Conservation (phyloP, 2,113 vertebrate genomes). For the Mobula hypostoma region DNA sequence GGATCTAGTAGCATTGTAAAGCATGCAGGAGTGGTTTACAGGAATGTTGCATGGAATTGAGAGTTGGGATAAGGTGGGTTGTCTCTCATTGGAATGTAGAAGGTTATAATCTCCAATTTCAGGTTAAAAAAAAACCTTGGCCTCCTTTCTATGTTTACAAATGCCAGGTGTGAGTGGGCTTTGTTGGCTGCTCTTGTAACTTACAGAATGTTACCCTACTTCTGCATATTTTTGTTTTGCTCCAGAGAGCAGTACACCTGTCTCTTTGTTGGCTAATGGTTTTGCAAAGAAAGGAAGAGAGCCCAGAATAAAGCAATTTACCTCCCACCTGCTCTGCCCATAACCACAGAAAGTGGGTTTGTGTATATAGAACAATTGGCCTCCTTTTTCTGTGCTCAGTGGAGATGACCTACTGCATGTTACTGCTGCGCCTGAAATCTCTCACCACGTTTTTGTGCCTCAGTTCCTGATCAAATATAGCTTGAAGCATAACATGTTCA, state of each 20-base stretch:
- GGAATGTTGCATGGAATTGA: no score
- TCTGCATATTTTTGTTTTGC: neutral
- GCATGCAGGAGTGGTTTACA: no score
- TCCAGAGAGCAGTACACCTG: slow-evolving; percentile 15
- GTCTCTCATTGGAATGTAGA: no score
- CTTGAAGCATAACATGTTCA: neutral
- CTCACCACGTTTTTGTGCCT: no score
- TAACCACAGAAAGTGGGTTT: slow-evolving; percentile 3
- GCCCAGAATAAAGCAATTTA: neutral
- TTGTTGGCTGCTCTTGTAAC: neutral
- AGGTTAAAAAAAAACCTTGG: neutral
- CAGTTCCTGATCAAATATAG: neutral
- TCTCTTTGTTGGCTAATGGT: neutral
- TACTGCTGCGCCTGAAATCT: neutral
- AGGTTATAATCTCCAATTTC: no score
- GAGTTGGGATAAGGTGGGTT: no score
- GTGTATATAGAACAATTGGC: neutral
- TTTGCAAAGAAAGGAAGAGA: neutral
- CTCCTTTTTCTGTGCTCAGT: neutral
- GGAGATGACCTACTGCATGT: neutral
- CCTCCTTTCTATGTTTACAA: neutral
- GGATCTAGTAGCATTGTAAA: no score
- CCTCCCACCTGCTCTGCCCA: neutral
- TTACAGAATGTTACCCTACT: neutral
- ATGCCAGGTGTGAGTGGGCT: neutral